A percentile compares a stretch with the other conserved stretches of the same genome.
These are phyloP conservation scores for Lasioglossum morio DNA, from an alignment of 2,888 invertebrate genomes.

Conservation along the genomic window DNA sequence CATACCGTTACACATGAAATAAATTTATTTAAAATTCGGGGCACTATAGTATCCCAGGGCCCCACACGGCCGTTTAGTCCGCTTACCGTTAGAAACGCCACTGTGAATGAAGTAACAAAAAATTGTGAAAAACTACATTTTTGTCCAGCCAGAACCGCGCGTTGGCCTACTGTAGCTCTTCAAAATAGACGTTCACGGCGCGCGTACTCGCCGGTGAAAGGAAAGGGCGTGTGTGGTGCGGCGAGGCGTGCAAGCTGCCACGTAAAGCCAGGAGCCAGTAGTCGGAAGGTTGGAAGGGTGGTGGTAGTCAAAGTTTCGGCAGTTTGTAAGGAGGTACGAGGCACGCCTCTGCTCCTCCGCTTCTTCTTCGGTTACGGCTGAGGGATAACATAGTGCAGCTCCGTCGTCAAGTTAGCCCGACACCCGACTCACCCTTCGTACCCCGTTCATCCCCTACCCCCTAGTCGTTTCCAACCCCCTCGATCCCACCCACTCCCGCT, in stretches of 20 bases:
- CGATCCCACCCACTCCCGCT: conserved; percentile 26
- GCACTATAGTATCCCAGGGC: no score
- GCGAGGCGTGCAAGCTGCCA: conserved; percentile 60
- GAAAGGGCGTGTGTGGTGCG: conserved; percentile 25
- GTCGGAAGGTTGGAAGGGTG: conserved; percentile 24
- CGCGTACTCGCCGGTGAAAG: background rate
- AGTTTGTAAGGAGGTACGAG: conserved; percentile 76
- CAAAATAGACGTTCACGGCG: background rate
- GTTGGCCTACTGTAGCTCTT: background rate
- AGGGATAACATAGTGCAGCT: conserved; percentile 78
- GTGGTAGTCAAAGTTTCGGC: conserved; percentile 77
- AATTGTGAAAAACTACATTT: no score
- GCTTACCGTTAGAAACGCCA: no score
- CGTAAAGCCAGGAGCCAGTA: conserved; percentile 48
- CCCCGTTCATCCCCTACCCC: background rate
- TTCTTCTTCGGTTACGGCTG: conserved; percentile 79
- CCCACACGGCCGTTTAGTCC: no score
- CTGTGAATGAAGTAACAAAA: no score
- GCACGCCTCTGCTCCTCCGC: conserved; percentile 65
- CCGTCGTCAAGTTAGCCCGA: conserved; percentile 72
- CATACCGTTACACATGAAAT: no score
- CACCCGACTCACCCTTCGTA: conserved; percentile 45
- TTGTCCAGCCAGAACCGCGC: no score
- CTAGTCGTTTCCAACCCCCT: conserved; percentile 14
- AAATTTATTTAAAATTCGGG: no score